Evolutionary conservation across 2,888 invertebrate species (phyloP), one percentile per base, ranked within the genome.

Genomic region (Branchellion lobata): DNA sequence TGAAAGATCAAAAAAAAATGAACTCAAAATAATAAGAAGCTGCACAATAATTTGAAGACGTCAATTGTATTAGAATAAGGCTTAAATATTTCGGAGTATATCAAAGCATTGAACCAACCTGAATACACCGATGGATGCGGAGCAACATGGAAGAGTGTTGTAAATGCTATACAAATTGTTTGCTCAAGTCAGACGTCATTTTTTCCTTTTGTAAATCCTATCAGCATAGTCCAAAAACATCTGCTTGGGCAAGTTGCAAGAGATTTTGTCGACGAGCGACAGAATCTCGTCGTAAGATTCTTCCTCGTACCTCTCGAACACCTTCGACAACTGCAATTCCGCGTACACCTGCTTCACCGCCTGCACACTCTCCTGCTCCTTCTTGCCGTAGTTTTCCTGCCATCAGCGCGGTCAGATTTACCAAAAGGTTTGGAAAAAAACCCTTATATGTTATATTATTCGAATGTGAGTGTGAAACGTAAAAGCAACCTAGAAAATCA

Each of bases 141-240:
- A n/a, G n/a, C n/a, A n/a, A n/a, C n/a, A n/a, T n/a, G n/a, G n/a
- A n/a, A n/a, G n/a, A n/a, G n/a, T n/a, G n/a, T n/a, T n/a, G n/a
- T n/a, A n/a, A n/a, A n/a, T n/a, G n/a, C n/a, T n/a, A n/a, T n/a
- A n/a, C n/a, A n/a, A n/a, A n/a, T n/a, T n/a, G n/a, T n/a, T n/a
- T n/a, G n/a, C n/a, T n/a, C n/a, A n/a, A n/a, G n/a, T n/a, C n/a
- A n/a, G 24, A n/a, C 18, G 29, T 68, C 69, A 87, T 82, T 86
- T 87, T 31, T 85, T 80, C 75, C 87, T 81, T 80, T 87, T 87
- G 83, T 87, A 87, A 8, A 87, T 87, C 82, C 86, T 87, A 36
- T 84, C 80, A 1, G 85, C 86, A 83, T 85, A 86, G 11, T 83
- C 81, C 27, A 81, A 81, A 82, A 87, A 87, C 82, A 87, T 84